Evolutionary conservation across 2,888 invertebrate species (phyloP).

Genomic region (Phania funesta): DNA sequence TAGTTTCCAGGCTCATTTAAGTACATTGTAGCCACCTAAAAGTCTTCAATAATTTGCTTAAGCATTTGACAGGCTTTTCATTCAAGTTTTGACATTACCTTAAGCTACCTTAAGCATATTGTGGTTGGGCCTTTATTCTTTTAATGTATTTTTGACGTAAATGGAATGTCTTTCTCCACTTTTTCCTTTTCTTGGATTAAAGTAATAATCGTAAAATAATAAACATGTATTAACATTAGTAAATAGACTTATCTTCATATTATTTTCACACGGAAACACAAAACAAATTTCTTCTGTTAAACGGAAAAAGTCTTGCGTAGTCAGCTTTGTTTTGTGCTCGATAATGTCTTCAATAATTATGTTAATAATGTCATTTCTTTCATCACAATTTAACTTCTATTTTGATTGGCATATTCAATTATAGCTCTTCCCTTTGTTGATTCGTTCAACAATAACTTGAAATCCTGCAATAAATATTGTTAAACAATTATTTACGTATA

Average conservation of each 20-base stretch:
- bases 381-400: background rate
- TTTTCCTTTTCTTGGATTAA: slow-evolving; percentile 26
- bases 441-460: background rate
- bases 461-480: too few relatives aligned
- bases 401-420: background rate
- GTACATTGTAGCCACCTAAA: too few relatives aligned
- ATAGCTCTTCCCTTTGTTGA: background rate
- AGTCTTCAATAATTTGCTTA: too few relatives aligned
- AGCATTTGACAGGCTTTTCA: too few relatives aligned
- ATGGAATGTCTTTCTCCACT: too few relatives aligned
- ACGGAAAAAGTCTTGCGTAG: background rate
- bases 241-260: too few relatives aligned
- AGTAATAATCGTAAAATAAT: slow-evolving; percentile 5
- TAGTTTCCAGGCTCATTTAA: too few relatives aligned
- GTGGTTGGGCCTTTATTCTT: too few relatives aligned
- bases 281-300: slow-evolving; percentile 3
- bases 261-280: background rate
- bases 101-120: too few relatives aligned
- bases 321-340: background rate
- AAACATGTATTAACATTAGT: background rate
- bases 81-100: too few relatives aligned
- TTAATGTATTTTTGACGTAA: too few relatives aligned
- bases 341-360: slow-evolving; percentile 12
- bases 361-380: background rate
- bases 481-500: too few relatives aligned